A percentile compares a stretch with the other conserved stretches of the same genome.
These are phyloP conservation scores for Aricia agestis DNA, from an alignment of 1,140 invertebrate genomes.

Conservation along the genomic window DNA sequence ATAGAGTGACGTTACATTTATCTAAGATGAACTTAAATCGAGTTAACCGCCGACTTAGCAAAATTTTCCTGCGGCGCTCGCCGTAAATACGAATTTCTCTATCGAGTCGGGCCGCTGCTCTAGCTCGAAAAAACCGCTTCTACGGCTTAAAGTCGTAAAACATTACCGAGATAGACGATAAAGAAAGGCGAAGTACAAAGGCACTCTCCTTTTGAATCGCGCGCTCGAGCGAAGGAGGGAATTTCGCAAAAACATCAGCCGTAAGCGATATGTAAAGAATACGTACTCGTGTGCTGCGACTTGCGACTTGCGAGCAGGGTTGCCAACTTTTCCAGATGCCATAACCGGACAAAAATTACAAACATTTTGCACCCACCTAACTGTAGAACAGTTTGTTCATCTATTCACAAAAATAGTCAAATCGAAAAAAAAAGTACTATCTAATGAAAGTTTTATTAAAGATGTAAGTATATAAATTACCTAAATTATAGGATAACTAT, in stretches of 20 bases:
- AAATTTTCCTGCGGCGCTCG: slow-evolving; percentile 20
- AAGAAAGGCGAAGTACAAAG: slow-evolving; percentile 12
- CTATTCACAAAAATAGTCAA: no score
- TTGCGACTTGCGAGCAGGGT: no score
- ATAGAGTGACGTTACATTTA: slow-evolving; percentile 45
- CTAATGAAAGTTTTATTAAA: no score
- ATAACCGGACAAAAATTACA: no score
- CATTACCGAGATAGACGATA: slow-evolving; percentile 16
- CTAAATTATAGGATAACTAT: no score
- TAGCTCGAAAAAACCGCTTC: neutral
- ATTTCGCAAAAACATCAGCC: slow-evolving; percentile 25
- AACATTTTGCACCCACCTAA: no score
- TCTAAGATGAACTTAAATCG: slow-evolving; percentile 43
- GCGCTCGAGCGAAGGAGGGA: slow-evolving; percentile 17
- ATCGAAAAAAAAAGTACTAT: no score
- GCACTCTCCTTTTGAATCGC: slow-evolving; percentile 14
- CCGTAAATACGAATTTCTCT: neutral
- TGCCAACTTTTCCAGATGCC: no score
- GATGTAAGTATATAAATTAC: no score
- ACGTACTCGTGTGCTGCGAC: slow-evolving; percentile 20
- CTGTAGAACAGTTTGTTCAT: no score
- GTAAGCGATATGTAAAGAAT: slow-evolving; percentile 31
- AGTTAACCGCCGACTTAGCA: slow-evolving; percentile 29
- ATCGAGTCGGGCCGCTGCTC: neutral
- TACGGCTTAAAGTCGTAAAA: slow-evolving; percentile 9